Evolutionary conservation across 2,797 vertebrate species (phyloP), one percentile per base, ranked within the genome.

Genomic region (Percopsis omiscomaycus): DNA sequence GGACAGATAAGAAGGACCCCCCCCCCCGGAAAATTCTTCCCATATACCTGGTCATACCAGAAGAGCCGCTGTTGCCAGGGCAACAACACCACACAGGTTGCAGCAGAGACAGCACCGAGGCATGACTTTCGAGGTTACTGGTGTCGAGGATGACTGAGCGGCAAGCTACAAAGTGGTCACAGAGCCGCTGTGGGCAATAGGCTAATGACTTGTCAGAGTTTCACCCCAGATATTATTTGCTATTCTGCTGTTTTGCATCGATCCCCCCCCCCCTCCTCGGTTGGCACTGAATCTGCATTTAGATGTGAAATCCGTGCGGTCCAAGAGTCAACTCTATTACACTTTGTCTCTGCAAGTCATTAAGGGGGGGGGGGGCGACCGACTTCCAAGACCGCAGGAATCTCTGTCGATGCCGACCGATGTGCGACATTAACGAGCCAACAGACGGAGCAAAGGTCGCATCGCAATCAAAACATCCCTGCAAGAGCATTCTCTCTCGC

Each of bases 41-140:
- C 49, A 29, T 47, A 30, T 57, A 73, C 74, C 68, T 65, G 68
- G 42, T 45, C 62, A 69, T 42, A 22, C 65, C 14, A 51, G 15
- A 51, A 8, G 3, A 51, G 49, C 15, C 15, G 3, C 2, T 46
- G 64, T 71, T 70, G 61, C 68, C 50, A 27, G 32, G 32, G 8
- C 32, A 37, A 37, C 28, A 5, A 6, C 8, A 27, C 55, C 52
- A 70, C 69, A 73, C 76, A 81, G 81, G 85, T 85, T 87, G 85
- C 87, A 87, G 68, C 80, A 74, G 46, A 48, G 14, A 67, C 58
- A 66, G 47, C 27, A 54, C 29, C 5, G 53, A 61, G 27, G 58
- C 58, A 50, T 45, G 30, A 58, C 59, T 22, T 49, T 22, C 56
- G 30, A n/a, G 49, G 61, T 54, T 3, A 29, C 52, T 12, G 27